A percentile compares a stretch with the other conserved stretches of the same genome.
Evolutionary conservation across 2,797 vertebrate species (phyloP).

Genomic region (Falco novaeseelandiae): DNA sequence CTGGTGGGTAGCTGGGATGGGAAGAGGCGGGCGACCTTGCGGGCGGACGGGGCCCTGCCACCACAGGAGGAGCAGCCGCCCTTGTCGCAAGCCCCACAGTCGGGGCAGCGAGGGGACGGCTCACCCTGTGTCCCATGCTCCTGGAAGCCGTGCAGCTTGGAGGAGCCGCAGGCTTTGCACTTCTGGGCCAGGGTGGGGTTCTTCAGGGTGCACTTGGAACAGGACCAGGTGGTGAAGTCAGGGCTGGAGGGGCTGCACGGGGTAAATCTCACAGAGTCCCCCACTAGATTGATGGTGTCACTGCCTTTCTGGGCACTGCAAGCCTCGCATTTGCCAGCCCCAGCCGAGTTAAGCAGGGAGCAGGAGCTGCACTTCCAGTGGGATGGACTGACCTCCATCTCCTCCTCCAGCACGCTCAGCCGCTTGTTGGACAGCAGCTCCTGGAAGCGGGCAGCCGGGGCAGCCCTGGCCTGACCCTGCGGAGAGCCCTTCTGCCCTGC

Average conservation of each 20-base stretch:
- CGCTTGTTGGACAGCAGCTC: conserved; percentile 88
- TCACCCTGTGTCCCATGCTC: conserved; percentile 73
- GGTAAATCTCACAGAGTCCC: conserved; percentile 90
- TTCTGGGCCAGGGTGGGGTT: conserved; percentile 87
- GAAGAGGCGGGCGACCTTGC: conserved; percentile 80
- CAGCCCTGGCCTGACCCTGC: conserved; percentile 76
- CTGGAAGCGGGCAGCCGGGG: conserved; percentile 69
- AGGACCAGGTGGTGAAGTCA: conserved; percentile 94
- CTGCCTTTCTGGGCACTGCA: conserved; percentile 76
- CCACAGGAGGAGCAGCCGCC: conserved; percentile 43
- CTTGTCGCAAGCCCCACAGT: conserved; percentile 73
- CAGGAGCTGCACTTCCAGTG: conserved; percentile 88
- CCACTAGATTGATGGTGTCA: conserved; percentile 89
- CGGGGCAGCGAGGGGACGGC: conserved; percentile 72
- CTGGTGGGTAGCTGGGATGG: conserved; percentile 54
- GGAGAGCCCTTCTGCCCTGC: conserved; percentile 73
- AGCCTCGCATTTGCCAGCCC: conserved; percentile 79
- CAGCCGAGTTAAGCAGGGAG: conserved; percentile 74
- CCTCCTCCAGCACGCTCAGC: conserved; percentile 90
- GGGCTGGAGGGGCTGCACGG: conserved; percentile 94
- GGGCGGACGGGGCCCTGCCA: conserved; percentile 64
- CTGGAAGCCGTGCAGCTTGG: conserved; percentile 94
- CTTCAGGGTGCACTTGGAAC: conserved; percentile 93
- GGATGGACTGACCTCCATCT: conserved; percentile 65
- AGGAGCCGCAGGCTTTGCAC: conserved; percentile 91